These are phyloP conservation scores for Lynx canadensis DNA, from an alignment of 2,113 vertebrate species.

Conservation along the genomic window DNA sequence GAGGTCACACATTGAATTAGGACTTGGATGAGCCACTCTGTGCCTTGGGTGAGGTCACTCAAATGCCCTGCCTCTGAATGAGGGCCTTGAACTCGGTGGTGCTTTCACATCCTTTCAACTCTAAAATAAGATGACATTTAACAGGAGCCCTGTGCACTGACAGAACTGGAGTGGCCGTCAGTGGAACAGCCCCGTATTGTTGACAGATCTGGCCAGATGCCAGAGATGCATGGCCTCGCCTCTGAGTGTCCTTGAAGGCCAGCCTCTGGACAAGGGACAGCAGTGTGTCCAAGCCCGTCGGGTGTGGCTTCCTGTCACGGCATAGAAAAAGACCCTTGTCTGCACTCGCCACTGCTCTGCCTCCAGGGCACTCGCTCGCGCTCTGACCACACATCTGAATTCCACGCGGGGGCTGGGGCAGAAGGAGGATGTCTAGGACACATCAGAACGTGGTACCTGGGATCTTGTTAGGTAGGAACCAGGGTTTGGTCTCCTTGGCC, in stretches of 20 bases:
- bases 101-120: background rate
- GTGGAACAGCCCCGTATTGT: background rate
- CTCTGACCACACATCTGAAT: too few relatives aligned
- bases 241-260: rapidly evolving
- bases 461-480: rapidly evolving
- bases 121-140: constrained; percentile 51
- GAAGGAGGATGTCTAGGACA: rapidly evolving
- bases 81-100: background rate
- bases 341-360: rapidly evolving
- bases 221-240: rapidly evolving
- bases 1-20: background rate
- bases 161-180: rapidly evolving
- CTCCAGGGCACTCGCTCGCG: rapidly evolving
- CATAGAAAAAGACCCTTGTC: background rate
- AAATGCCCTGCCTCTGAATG: background rate
- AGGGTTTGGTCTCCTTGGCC: background rate
- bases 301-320: background rate
- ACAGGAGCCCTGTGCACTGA: rapidly evolving
- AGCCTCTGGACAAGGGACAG: background rate
- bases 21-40: background rate
- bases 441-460: rapidly evolving
- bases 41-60: background rate
- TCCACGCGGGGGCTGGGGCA: rapidly evolving
- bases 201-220: rapidly evolving
- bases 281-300: rapidly evolving